Base-by-base conservation (phyloP, 2,888 invertebrate genomes). In the Calameuta filiformis region DNA sequence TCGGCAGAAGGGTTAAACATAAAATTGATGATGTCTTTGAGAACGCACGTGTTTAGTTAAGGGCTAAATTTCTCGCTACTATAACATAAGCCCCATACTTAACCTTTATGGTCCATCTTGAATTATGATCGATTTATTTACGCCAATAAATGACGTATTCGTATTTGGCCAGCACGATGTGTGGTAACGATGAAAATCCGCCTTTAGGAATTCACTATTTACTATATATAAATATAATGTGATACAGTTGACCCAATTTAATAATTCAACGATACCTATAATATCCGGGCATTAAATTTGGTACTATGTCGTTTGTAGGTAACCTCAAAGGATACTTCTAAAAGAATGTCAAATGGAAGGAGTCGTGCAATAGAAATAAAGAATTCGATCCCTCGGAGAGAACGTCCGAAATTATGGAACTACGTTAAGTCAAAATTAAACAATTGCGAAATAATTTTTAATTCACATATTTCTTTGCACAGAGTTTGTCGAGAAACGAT, bases 401-500 rank as follows among this genome's bases (percentile, higher is more conserved):
- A 56, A 56, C 23, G 23, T 9, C 9, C 9, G 9, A 23, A 23
- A 56, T 9, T 56, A 9, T 1, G 15, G 1, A 56, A 23, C 1
- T 2, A 2, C 56, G 9, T 2, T 23, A 56, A 56, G n/a, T 2
- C 30, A n/a, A 68, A 33, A 15, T 12, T 34, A n/a, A 34, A 40
- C 4, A 31, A 12, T 40, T 12, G 11, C 40, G 15, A 3, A 37
- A 35, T 23, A 40, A 37, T 73, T 35, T 73, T 68, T 12, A 12
- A 23, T 23, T 23, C 15, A 23, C 56, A 1, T 23, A 15, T n/a
- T 34, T 30, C 76, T 83, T 83, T 81, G 87, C 90, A 1, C 90
- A 97, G 97, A 95, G 87, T 94, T 93, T 81, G 96, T 96, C 1
- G 94, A 93, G 87, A 94, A 96, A 80, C 93, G 93, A 69, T 97